Evolutionary conservation across 1,140 invertebrate species (phyloP).

Genomic region (Orius insidiosus): DNA sequence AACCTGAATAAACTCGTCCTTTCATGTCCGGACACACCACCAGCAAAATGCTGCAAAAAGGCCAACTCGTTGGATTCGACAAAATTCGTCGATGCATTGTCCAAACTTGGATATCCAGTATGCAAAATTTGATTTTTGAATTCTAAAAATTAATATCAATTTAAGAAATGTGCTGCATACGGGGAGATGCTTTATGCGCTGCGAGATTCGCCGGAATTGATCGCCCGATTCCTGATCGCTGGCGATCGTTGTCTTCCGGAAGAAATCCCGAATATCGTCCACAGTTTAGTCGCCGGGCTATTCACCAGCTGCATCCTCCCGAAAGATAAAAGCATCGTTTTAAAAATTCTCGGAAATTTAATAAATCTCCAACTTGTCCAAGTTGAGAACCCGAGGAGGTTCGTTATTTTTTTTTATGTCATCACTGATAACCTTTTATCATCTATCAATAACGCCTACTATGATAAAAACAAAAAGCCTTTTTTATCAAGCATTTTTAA

Average conservation of each 20-base stretch:
- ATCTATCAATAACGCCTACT: neutral
- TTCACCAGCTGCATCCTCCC: conserved; percentile 65
- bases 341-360: conserved; percentile 61
- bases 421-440: neutral
- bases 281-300: conserved; percentile 60
- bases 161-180: conserved; percentile 52
- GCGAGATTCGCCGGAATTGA: conserved; percentile 57
- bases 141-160: no score
- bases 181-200: conserved; percentile 63
- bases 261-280: conserved; percentile 44
- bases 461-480: neutral
- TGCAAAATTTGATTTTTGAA: no score
- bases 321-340: conserved; percentile 62
- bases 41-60: conserved; percentile 52
- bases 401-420: conserved; percentile 7
- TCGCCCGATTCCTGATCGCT: conserved; percentile 61
- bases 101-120: conserved; percentile 62
- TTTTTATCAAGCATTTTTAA: neutral
- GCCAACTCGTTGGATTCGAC: conserved; percentile 61
- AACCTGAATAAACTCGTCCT: conserved; percentile 67
- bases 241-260: conserved; percentile 48
- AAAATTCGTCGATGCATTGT: conserved; percentile 75
- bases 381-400: conserved; percentile 65
- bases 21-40: conserved; percentile 51
- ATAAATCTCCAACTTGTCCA: conserved; percentile 67